These are phyloP conservation scores for Alca torda DNA, from an alignment of 2,797 vertebrate genomes.

Conservation along the genomic window DNA sequence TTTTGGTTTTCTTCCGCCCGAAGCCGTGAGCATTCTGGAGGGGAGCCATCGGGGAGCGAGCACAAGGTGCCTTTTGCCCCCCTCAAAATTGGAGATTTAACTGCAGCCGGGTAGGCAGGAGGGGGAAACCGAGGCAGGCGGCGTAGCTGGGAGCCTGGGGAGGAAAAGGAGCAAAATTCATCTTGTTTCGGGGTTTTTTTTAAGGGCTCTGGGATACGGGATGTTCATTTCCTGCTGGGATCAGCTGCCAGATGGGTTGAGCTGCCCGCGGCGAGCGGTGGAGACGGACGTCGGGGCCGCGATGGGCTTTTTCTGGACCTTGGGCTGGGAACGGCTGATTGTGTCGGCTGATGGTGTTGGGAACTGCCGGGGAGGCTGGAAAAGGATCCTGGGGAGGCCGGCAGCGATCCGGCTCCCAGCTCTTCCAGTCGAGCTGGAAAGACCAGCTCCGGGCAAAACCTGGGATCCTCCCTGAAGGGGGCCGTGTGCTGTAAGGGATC, in stretches of 20 bases:
- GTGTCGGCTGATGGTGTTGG: neutral
- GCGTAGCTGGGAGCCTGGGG: neutral
- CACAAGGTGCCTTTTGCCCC: neutral
- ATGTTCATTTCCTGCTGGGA: neutral
- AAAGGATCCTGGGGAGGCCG: neutral
- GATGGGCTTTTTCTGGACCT: neutral
- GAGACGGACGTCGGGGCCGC: fast-evolving
- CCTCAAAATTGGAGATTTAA: neutral
- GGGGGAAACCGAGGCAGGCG: neutral
- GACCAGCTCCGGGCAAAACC: neutral
- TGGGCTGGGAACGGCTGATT: neutral
- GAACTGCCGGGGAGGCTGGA: neutral
- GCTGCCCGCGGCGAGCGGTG: neutral
- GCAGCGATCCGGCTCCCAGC: neutral
- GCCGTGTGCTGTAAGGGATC: neutral
- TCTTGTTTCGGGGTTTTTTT: neutral
- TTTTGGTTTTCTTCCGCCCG: neutral
- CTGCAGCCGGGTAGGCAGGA: neutral
- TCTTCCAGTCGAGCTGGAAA: neutral
- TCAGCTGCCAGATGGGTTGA: neutral
- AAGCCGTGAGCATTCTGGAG: fast-evolving
- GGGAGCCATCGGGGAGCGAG: fast-evolving
- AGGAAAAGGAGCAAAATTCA: neutral
- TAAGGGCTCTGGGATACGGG: neutral
- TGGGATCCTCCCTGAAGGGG: neutral